Evolutionary conservation across 2,797 vertebrate genomes (phyloP).

Genomic region (Mycteria americana): DNA sequence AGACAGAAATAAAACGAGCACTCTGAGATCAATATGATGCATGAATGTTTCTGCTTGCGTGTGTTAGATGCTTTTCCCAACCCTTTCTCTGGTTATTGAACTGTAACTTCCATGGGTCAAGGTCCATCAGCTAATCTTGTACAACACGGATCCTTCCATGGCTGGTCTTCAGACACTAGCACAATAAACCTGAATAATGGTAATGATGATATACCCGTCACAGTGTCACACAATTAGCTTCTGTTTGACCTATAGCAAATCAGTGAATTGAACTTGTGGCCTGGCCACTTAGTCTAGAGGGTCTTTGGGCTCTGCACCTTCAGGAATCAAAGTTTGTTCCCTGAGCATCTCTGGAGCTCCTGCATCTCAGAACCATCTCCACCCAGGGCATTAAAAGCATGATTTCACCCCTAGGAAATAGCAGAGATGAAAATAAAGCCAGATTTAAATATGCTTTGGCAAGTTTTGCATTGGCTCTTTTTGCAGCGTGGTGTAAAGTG

Average conservation of each 20-base stretch:
- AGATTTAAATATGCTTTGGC: not conserved
- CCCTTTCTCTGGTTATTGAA: not conserved
- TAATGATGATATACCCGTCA: not conserved
- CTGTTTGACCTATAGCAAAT: slow-evolving; percentile 17
- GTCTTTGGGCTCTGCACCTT: not conserved
- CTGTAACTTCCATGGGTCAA: not conserved
- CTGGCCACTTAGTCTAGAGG: not conserved
- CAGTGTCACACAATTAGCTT: not conserved
- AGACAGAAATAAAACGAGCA: not conserved
- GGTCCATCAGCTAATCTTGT: not conserved
- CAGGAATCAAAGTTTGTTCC: not conserved
- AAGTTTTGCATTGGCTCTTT: not conserved
- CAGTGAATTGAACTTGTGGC: not conserved
- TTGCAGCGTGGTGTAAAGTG: not conserved
- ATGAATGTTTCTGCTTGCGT: not conserved
- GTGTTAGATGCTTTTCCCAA: not conserved
- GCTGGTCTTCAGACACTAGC: not conserved
- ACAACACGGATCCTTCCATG: not conserved
- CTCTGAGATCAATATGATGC: not conserved
- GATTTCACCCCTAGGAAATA: not conserved
- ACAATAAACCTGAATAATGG: not conserved
- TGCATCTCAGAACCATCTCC: not conserved
- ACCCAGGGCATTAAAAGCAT: not conserved
- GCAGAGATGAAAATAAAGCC: not conserved
- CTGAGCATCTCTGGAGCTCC: not conserved